phyloP scores from a whole-genome alignment of 2,797 vertebrate genomes.

The Enteromius anoplus region DNA sequence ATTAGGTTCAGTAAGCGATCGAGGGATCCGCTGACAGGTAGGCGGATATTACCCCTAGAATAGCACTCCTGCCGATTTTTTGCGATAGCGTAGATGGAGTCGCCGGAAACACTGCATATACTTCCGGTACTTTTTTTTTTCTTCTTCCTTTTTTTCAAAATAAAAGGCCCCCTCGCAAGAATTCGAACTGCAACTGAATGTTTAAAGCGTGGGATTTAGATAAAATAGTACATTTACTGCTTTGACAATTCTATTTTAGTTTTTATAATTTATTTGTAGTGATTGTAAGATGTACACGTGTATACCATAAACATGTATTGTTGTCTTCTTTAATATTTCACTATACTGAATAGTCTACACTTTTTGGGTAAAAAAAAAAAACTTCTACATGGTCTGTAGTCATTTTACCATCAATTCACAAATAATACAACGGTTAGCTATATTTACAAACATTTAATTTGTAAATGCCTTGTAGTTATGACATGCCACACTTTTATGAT shows the following conservation, averaged over 20 bases:
- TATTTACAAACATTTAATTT: slow-evolving; percentile 61
- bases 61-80: slow-evolving; percentile 13
- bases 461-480: slow-evolving; percentile 53
- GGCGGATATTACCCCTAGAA: slow-evolving; percentile 21
- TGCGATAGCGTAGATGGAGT: slow-evolving; percentile 23
- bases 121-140: accelerated
- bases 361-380: neutral
- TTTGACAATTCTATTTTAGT: neutral
- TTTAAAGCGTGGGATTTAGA: neutral
- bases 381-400: neutral
- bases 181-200: no score
- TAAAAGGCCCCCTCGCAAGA: neutral
- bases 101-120: neutral
- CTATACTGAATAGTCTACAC: neutral
- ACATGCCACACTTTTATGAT: slow-evolving; percentile 51
- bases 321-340: neutral
- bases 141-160: slow-evolving; percentile 10
- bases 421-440: slow-evolving; percentile 8
- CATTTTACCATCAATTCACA: neutral
- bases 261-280: neutral
- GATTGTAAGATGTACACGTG: neutral
- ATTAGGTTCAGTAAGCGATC: neutral
- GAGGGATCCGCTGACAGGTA: slow-evolving; percentile 14
- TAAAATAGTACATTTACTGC: neutral
- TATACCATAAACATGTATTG: neutral